Base-by-base conservation (phyloP, 2,113 vertebrate species). In the Pongo abelii region DNA sequence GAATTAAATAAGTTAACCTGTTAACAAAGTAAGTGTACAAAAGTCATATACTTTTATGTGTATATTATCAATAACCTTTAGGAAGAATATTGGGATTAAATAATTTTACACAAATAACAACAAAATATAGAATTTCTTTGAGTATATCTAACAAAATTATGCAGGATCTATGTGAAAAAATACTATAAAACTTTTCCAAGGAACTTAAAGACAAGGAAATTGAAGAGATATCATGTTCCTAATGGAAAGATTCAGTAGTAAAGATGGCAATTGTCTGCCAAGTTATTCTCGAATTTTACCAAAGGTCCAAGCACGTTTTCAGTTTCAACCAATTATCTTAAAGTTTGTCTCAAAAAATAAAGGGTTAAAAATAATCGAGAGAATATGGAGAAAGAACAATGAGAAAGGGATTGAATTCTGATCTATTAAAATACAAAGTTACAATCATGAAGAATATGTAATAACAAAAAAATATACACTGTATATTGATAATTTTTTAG, bases 281-380 rank as follows among this genome's bases (percentile, higher is more conserved):
- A 50, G 27, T 46, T 91, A 27, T 40, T 81, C 64, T 69, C 10
- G 18, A 87, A 84, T 50, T 52, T 80, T 80, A 40, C 87, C n/a
- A 48, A 55, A 93, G 10, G 38, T 5, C 3, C 17, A 84, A 27
- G 11, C 30, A 55, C 27, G 43, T 27, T 52, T 95, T 38, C 40
- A 91, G 81, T 9, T 83, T 61, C 9, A 79, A 25, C 46, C 69
- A 81, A 77, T 69, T 72, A n/a, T 89, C 77, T 89, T 85, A 83
- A 95, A 81, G 18, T 70, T 52, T 80, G 25, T 89, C 90, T 93
- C 55, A 70, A 89, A 75, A 46, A 43, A 10, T 91, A 93, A 79
- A 46, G n/a, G 20, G 6, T 87, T 88, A 75, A 75, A 13, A 96
- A 80, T 86, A 93, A 87, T 40, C 18, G 78, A 78, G 74, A 87